A percentile compares a stretch with the other conserved stretches of the same genome.
phyloP scores from a whole-genome alignment of 2,113 vertebrate species.

The Okapia johnstoni region DNA sequence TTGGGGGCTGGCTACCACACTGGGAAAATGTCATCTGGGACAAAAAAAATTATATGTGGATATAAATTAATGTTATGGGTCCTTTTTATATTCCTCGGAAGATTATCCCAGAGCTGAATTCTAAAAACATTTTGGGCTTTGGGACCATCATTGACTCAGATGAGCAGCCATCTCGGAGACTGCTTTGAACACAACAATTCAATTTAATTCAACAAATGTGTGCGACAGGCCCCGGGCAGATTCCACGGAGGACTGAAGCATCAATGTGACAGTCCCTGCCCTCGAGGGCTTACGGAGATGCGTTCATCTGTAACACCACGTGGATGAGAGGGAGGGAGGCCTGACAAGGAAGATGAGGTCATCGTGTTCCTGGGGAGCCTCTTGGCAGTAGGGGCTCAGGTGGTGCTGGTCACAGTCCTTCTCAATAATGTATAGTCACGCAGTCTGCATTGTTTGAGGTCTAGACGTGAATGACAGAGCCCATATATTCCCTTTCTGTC shows the following conservation, averaged over 20 bases:
- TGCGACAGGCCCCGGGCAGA: background rate
- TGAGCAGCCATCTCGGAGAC: background rate
- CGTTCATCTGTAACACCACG: fast-evolving
- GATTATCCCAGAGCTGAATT: background rate
- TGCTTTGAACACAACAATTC: background rate
- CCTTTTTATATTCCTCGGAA: background rate
- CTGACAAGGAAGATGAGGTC: fast-evolving
- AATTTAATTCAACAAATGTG: background rate
- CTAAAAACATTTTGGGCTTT: background rate
- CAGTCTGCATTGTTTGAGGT: background rate
- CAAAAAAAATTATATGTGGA: background rate
- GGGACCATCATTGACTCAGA: background rate
- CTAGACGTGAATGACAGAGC: background rate
- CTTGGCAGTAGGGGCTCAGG: background rate
- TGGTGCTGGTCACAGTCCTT: background rate
- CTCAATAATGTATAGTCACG: fast-evolving
- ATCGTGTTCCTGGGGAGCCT: fast-evolving
- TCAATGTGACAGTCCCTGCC: background rate
- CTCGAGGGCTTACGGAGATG: background rate
- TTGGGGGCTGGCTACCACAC: background rate
- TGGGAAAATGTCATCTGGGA: background rate
- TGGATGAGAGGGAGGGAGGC: too few species aligned
- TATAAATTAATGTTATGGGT: background rate
- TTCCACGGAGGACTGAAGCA: background rate
- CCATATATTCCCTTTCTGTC: background rate